Evolutionary conservation across 1,140 invertebrate genomes (phyloP), one percentile per base, ranked within the genome.

Genomic region (Polyergus mexicanus): DNA sequence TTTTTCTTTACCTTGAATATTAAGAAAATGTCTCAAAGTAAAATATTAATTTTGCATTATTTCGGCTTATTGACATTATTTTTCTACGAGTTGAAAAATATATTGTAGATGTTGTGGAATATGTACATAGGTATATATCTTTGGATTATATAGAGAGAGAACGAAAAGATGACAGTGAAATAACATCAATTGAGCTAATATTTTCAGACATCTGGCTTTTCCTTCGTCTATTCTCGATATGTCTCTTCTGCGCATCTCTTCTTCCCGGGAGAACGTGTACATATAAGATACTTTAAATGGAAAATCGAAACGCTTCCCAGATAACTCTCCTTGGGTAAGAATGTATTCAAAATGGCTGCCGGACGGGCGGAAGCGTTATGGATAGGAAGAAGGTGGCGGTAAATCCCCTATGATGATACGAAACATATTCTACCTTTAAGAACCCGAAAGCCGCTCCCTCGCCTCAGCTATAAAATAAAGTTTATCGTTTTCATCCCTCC

Each of bases 341-440:
- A 95, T 95, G 91, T 95, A 95, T 95, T 95, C 95, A 95, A 95
- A 95, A 95, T 95, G 95, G 95, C 94, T 93, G 83, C 90, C 88
- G 77, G 72, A 78, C 63, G 78, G 65, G 71, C 63, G 75, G 81
- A 89, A 92, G 91, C 90, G 92, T 93, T 94, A 94, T 94, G 92
- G 91, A 91, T 92, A 90, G 91, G 89, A 87, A 92, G 91, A 93
- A 93, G 92, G 93, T 92, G 91, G 92, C 89, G 93, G 92, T 92
- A 93, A 93, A 94, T 93, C 92, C 89, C 89, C 94, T 94, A 93
- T 93, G 94, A 95, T 95, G 93, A 95, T 95, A 94, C 94, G 94
- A 95, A 94, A 95, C 95, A 95, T 95, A 95, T 95, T 95, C 95
- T 94, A 94, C 93, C 92, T 93, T 93, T 92, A 94, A 94, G 92